Evolutionary conservation across 2,113 vertebrate species (phyloP).

Genomic region (Oreamnos americanus): DNA sequence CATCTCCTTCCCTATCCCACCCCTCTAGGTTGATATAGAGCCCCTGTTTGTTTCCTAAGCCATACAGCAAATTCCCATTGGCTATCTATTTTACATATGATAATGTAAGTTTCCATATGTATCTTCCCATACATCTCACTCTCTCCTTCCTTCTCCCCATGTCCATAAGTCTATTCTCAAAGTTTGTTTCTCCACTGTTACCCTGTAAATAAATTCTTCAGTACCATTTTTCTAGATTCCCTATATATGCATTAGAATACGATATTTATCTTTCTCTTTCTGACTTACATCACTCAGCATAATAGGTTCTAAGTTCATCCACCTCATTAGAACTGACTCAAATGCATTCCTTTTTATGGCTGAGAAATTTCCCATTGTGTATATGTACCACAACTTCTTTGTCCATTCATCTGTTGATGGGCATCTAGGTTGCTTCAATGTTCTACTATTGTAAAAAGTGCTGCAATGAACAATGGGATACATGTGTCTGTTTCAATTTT

Average conservation of each 20-base stretch:
- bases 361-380: background rate
- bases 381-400: background rate
- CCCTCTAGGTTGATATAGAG: background rate
- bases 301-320: background rate
- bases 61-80: fast-evolving
- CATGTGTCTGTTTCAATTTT: background rate
- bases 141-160: background rate
- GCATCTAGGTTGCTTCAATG: background rate
- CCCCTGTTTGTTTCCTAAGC: background rate
- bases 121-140: background rate
- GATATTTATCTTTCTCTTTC: background rate
- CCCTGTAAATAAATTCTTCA: background rate
- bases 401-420: background rate
- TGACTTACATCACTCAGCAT: background rate
- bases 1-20: background rate
- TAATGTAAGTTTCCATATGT: background rate
- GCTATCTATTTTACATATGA: background rate
- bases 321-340: background rate
- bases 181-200: background rate
- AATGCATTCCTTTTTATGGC: background rate
- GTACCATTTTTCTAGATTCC: background rate
- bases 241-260: background rate
- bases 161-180: background rate
- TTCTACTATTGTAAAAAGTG: background rate
- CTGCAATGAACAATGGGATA: background rate